These are phyloP conservation scores for Alsophila aescularia DNA, from an alignment of 2,888 invertebrate genomes.

Conservation along the genomic window DNA sequence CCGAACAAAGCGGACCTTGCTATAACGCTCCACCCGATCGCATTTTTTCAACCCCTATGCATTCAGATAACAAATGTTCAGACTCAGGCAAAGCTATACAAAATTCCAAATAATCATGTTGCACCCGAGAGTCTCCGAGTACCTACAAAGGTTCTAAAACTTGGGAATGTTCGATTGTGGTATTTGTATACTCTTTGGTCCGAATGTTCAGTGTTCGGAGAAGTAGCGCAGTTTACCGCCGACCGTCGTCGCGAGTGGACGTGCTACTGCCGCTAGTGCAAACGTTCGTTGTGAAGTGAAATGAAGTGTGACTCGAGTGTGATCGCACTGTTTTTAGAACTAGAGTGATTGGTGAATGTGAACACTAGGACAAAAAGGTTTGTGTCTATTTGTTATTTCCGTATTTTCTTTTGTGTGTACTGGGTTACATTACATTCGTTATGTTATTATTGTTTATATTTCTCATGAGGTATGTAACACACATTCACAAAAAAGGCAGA, in stretches of 20 bases:
- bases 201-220: constrained; percentile 40
- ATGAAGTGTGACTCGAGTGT: constrained; percentile 52
- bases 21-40: constrained; percentile 10
- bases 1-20: background rate
- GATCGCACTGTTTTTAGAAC: constrained; percentile 41
- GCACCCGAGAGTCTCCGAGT: constrained; percentile 56
- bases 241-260: constrained; percentile 46
- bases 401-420: background rate
- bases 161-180: constrained; percentile 51
- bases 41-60: constrained; percentile 38
- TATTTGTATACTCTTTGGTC: no score
- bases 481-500: no score
- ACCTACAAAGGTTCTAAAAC: constrained; percentile 55
- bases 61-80: constrained; percentile 45
- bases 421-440: no score
- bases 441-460: no score
- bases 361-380: constrained; percentile 28
- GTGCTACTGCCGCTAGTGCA: constrained; percentile 34
- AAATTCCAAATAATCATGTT: constrained; percentile 48
- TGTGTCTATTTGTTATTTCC: constrained; percentile 17
- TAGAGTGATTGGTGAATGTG: constrained; percentile 26
- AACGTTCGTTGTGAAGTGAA: constrained; percentile 53
- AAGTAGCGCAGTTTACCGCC: constrained; percentile 60
- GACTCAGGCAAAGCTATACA: constrained; percentile 35
- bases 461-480: no score